These are phyloP conservation scores for Microplitis deprimator DNA, from an alignment of 2,888 invertebrate species.

Conservation along the genomic window DNA sequence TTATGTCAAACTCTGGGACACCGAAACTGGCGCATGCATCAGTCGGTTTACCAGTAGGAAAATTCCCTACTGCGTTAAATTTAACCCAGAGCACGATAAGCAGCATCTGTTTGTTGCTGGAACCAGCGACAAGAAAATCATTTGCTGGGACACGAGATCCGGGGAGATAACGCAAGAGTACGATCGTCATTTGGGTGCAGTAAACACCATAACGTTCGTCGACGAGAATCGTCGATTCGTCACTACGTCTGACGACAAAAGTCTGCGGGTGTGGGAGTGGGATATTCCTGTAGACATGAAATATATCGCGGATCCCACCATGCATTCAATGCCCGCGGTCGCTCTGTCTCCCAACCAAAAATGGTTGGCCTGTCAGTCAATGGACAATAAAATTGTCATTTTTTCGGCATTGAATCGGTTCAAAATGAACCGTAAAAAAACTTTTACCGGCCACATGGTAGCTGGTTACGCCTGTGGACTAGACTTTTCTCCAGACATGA, in stretches of 20 bases:
- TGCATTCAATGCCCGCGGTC: conserved; percentile 99
- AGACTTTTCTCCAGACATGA: conserved; percentile 99
- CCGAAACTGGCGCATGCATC: conserved; percentile 92
- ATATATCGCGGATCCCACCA: conserved; percentile 98
- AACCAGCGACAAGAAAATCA: conserved; percentile 99
- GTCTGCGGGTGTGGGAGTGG: conserved; percentile 99
- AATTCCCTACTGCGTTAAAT: conserved; percentile 98
- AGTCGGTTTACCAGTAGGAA: conserved; percentile 94
- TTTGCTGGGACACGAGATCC: conserved; percentile 97
- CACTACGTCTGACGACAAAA: conserved; percentile 99
- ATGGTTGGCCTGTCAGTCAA: conserved; percentile 99
- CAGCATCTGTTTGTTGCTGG: conserved; percentile 98
- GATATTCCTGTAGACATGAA: conserved; percentile 99
- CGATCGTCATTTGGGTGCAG: conserved; percentile 98
- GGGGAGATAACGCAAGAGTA: conserved; percentile 98
- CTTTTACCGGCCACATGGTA: conserved; percentile 99
- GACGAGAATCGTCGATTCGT: conserved; percentile 98
- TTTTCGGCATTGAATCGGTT: conserved; percentile 98
- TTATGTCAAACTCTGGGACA: conserved; percentile 99
- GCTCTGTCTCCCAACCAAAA: conserved; percentile 96
- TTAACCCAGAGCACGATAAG: conserved; percentile 97
- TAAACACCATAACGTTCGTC: conserved; percentile 99
- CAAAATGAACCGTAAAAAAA: conserved; percentile 98
- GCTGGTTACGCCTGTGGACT: conserved; percentile 98
- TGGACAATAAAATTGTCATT: conserved; percentile 99